Conservation (phyloP, 1,140 invertebrate genomes). For the Drosophila sproati region DNA sequence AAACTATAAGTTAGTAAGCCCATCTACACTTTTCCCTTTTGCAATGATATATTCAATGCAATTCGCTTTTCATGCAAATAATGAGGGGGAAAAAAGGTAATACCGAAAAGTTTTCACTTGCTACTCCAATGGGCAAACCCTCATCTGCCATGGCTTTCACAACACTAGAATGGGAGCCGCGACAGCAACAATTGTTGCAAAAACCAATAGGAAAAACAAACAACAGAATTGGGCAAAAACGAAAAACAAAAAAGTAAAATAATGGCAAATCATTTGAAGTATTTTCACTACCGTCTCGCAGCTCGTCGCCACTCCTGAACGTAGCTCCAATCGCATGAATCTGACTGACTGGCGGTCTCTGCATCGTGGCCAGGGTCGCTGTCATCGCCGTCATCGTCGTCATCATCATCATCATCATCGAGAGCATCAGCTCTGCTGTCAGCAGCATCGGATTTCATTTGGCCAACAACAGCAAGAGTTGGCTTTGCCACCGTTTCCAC, state of each 20-base stretch:
- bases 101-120: slow-evolving; percentile 43
- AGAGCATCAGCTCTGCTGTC: slow-evolving; percentile 18
- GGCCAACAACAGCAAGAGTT: slow-evolving; percentile 69
- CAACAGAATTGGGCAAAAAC: slow-evolving; percentile 1
- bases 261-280: slow-evolving; percentile 59
- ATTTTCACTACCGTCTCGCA: slow-evolving; percentile 77
- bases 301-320: slow-evolving; percentile 88
- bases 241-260: slow-evolving; percentile 44
- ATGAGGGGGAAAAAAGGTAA: background rate
- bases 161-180: slow-evolving; percentile 28
- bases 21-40: slow-evolving; percentile 31
- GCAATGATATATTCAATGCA: slow-evolving; percentile 2
- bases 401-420: slow-evolving; percentile 67
- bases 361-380: slow-evolving; percentile 79
- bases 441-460: slow-evolving; percentile 85
- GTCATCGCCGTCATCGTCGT: slow-evolving; percentile 64
- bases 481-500: slow-evolving; percentile 85
- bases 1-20: background rate
- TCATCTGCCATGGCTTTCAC: slow-evolving; percentile 25
- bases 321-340: slow-evolving; percentile 89
- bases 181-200: slow-evolving; percentile 31
- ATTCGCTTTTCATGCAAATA: slow-evolving; percentile 24
- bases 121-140: slow-evolving; percentile 8
- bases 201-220: slow-evolving; percentile 43
- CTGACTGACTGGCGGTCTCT: slow-evolving; percentile 63